Conservation (phyloP, 2,888 invertebrate genomes). For the Saturnia pavonia region DNA sequence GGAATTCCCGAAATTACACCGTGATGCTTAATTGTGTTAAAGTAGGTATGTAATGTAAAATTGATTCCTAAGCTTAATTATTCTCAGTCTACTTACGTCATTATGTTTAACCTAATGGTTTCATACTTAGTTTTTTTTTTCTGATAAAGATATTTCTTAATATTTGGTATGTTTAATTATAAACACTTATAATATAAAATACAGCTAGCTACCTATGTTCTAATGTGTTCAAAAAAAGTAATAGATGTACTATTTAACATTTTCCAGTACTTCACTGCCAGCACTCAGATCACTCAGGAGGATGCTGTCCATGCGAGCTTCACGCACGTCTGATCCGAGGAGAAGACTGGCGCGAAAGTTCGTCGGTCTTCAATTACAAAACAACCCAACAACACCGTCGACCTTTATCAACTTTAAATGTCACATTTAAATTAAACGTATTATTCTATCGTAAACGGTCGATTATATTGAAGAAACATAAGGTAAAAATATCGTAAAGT, state of each 20-base stretch:
- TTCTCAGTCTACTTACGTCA: not conserved
- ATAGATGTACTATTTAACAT: not conserved
- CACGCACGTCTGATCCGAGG: slow-evolving; percentile 91
- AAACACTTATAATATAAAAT: too few species aligned
- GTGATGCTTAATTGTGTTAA: too few species aligned
- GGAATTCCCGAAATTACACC: too few species aligned
- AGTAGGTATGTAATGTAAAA: too few species aligned
- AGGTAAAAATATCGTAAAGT: not conserved
- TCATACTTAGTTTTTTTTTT: too few species aligned
- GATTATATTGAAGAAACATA: not conserved
- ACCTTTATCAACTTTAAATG: slow-evolving; percentile 71
- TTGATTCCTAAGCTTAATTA: not conserved
- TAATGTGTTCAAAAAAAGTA: too few species aligned
- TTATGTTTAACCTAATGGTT: not conserved
- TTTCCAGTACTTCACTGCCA: slow-evolving; percentile 92
- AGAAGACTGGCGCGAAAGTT: slow-evolving; percentile 72
- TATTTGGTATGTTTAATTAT: too few species aligned
- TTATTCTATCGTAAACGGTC: not conserved
- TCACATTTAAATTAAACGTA: not conserved
- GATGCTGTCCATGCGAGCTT: slow-evolving; percentile 92
- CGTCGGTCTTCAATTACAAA: slow-evolving; percentile 86
- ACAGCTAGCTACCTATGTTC: too few species aligned
- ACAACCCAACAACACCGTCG: slow-evolving; percentile 68
- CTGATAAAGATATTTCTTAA: too few species aligned
- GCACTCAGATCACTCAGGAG: slow-evolving; percentile 87